A percentile compares a stretch with the other conserved stretches of the same genome.
Conservation (phyloP, 2,888 invertebrate species). For the Pyrocoelia pectoralis region DNA sequence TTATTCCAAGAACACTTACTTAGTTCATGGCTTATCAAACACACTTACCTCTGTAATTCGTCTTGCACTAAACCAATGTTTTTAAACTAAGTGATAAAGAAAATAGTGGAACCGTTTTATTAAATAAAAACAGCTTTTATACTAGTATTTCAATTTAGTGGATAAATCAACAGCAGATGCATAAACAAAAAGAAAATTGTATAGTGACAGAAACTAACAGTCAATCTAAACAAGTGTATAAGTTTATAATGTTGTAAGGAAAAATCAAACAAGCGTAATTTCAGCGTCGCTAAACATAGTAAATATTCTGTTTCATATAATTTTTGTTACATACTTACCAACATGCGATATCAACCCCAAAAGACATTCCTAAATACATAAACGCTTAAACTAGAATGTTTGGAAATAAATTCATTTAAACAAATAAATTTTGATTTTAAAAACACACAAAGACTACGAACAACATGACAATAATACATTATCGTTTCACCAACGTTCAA, state of each 20-base stretch:
- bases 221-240: neutral
- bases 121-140: neutral
- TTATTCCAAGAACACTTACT: neutral
- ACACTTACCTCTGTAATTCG: neutral
- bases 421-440: no score
- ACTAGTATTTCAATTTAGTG: neutral
- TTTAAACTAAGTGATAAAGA: neutral
- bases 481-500: no score
- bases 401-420: no score
- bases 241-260: neutral
- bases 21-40: neutral
- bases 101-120: neutral
- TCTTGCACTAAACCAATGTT: neutral
- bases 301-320: neutral
- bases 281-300: neutral
- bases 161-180: neutral
- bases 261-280: neutral
- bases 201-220: neutral
- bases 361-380: neutral
- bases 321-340: neutral
- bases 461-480: no score
- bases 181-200: no score
- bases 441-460: no score
- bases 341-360: no score
- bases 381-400: neutral